Percentiles rank a stretch among this genome's conserved stretches.
phyloP scores from a whole-genome alignment of 2,797 vertebrate genomes.

The Mallotus villosus region DNA sequence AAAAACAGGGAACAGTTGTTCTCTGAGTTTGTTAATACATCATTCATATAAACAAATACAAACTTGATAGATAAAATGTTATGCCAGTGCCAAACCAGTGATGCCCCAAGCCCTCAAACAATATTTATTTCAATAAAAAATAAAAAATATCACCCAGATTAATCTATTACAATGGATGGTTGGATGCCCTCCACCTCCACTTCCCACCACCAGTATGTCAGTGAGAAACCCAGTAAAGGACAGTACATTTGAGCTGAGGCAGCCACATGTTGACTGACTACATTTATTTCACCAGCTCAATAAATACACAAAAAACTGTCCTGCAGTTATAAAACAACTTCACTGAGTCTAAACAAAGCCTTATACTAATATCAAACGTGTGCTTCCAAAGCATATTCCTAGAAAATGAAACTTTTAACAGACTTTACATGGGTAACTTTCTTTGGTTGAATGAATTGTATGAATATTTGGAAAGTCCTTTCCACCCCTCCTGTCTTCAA shows the following conservation, averaged over 20 bases:
- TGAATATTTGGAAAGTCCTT: constrained; percentile 2
- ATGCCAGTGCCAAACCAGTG: neutral
- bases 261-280: constrained; percentile 7
- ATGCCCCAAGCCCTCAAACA: neutral
- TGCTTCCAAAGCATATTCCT: neutral
- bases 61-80: neutral
- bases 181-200: too few relatives aligned
- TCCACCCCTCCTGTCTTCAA: neutral
- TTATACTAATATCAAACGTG: neutral
- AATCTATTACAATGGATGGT: too few relatives aligned
- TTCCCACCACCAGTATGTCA: too few relatives aligned
- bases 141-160: too few relatives aligned
- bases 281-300: constrained; percentile 51
- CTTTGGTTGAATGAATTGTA: constrained; percentile 40
- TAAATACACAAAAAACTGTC: constrained; percentile 79
- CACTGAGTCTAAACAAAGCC: neutral
- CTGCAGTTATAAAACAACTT: constrained; percentile 70
- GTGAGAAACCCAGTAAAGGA: too few relatives aligned
- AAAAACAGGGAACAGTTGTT: constrained; percentile 32
- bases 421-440: neutral
- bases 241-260: neutral
- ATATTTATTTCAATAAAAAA: neutral
- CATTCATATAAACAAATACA: constrained; percentile 61
- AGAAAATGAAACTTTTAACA: neutral
- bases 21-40: constrained; percentile 57